Base-by-base conservation (phyloP, 1,140 invertebrate genomes). In the Catajapyx aquilonaris region DNA sequence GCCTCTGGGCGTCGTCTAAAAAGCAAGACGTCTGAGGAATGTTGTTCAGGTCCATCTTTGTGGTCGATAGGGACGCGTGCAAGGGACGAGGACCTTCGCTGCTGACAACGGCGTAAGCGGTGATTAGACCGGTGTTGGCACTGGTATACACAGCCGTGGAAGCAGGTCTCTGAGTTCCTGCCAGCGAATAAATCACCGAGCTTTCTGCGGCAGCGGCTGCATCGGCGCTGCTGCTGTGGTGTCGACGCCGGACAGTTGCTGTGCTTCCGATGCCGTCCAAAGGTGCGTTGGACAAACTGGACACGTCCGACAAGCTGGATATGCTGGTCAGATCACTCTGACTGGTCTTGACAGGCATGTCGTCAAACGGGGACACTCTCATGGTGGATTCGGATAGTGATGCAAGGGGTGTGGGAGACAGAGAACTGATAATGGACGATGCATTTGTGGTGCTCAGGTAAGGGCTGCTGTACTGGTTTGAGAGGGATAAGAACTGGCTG, bases 161-260 rank as follows among this genome's bases (percentile, higher is more conserved):
- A 31, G 63, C 64, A 46, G 72, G 67, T 33, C 69, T 60, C 55
- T 75, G 73, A 42, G 59, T 68, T 40, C 73, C 73, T 28, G 75
- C 74, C 11, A 77, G 68, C 1, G 75, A 78, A 51, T 78, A 78
- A 46, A 78, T 76, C 28, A 69, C 71, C 15, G 71, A 67, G 44
- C 70, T 69, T 46, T 75, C 69, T 44, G 13, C n/a, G 31, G 21
- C 30, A 22, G 20, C 7, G 7, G 7, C 13, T 7, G 7, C 13
- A 9, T 9, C 7, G 13, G 7, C 23, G 13, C 13, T 28, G 13
- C 7, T 9, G 13, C 7, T 28, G 23, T 7, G 13, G 7, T 28
- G 7, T 28, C 23, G 7, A 9, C 23, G 23, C 13, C 7, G 7
- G 13, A 28, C 23, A 28, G 23, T 28, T 9, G 23, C 23, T 9